phyloP scores from a whole-genome alignment of 1,140 invertebrate genomes.

The Sycophila sp. region DNA sequence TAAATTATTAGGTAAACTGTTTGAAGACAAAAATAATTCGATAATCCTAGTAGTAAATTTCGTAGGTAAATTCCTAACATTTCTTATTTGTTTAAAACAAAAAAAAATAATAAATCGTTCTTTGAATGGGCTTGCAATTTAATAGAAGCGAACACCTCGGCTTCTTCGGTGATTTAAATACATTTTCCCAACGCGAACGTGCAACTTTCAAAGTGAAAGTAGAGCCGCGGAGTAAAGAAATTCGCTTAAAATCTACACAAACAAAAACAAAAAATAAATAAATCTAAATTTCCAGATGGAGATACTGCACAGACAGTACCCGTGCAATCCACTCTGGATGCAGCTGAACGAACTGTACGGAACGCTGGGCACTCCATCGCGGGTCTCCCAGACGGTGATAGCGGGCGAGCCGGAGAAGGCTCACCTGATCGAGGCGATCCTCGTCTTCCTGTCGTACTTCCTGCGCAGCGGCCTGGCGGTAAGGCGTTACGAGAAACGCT shows the following conservation, averaged over 20 bases:
- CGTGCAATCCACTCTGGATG: constrained; percentile 86
- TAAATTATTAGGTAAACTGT: no score
- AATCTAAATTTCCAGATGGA: constrained; percentile 61
- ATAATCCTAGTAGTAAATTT: no score
- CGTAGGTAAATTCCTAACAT: no score
- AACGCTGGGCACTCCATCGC: constrained; percentile 79
- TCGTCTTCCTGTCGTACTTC: constrained; percentile 84
- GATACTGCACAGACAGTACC: constrained; percentile 57
- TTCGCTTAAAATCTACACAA: no score
- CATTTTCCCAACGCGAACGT: not conserved
- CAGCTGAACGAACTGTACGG: constrained; percentile 87
- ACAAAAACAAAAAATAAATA: no score
- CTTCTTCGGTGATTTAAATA: no score
- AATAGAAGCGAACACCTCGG: no score
- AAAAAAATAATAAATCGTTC: no score
- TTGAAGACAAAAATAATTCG: no score
- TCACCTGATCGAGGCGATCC: constrained; percentile 72
- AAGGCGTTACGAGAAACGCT: constrained; percentile 51
- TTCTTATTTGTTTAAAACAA: no score
- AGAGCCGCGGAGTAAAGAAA: no score
- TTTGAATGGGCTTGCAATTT: no score
- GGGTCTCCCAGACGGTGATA: constrained; percentile 81
- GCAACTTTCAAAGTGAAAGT: not conserved
- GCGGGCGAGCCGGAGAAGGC: constrained; percentile 75
- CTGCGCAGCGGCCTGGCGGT: constrained; percentile 67